Percentiles rank a stretch among this genome's conserved stretches.
phyloP scores from a whole-genome alignment of 92 coral and sea anemone species.

The Parazoanthus atlanticus region DNA sequence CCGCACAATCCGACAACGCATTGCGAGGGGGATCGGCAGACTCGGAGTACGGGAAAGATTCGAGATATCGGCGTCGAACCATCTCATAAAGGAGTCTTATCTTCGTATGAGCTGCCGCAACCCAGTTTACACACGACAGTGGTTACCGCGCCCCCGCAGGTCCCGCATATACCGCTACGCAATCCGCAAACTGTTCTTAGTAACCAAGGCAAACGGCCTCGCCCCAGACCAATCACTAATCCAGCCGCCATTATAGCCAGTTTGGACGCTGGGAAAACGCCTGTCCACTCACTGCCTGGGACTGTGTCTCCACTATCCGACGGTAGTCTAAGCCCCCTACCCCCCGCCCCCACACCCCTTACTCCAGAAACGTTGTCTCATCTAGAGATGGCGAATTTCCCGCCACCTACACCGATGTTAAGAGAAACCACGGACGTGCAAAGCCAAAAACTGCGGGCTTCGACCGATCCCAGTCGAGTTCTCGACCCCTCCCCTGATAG shows the following conservation, averaged over 20 bases:
- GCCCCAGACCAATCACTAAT: conserved; percentile 77
- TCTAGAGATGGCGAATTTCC: conserved; percentile 74
- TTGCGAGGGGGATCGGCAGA: not conserved
- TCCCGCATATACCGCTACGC: conserved; percentile 52
- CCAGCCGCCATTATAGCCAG: conserved; percentile 62
- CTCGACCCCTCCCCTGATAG: conserved; percentile 39
- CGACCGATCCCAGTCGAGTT: not conserved
- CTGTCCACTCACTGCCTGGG: conserved; percentile 10
- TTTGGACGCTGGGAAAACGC: conserved; percentile 53
- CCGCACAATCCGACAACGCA: not conserved
- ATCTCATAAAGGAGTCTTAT: conserved; percentile 33
- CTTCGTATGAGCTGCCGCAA: conserved; percentile 76
- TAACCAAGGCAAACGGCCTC: conserved; percentile 53
- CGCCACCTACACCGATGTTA: conserved; percentile 78
- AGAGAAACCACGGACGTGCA: conserved; percentile 6
- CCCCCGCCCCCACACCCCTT: conserved; percentile 80
- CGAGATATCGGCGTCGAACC: conserved; percentile 54
- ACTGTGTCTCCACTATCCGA: conserved; percentile 41
- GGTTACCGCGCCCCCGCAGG: conserved; percentile 56
- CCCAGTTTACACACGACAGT: conserved; percentile 59
- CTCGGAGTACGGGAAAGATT: conserved; percentile 49
- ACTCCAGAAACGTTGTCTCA: conserved; percentile 59
- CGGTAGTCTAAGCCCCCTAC: conserved; percentile 70
- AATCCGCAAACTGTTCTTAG: conserved; percentile 49
- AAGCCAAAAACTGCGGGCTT: not conserved